A percentile compares a stretch with the other conserved stretches of the same genome.
These are phyloP conservation scores for Sorex fumeus DNA, from an alignment of 2,113 vertebrate species.

Conservation along the genomic window DNA sequence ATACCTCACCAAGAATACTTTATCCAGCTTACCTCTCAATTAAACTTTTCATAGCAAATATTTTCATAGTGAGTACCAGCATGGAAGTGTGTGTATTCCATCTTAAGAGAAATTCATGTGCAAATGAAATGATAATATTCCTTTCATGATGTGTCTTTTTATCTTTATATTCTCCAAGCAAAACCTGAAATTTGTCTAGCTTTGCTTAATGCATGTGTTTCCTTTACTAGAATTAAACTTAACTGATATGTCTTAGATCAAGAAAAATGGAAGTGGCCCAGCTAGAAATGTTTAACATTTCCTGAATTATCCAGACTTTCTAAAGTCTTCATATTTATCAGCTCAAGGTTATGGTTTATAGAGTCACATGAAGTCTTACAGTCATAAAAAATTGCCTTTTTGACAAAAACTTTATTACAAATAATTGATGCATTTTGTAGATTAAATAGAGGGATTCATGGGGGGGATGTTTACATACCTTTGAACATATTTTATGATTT, in stretches of 20 bases:
- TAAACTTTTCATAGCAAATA: not conserved
- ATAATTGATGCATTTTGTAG: slow-evolving; percentile 76
- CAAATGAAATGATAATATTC: not conserved
- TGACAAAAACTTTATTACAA: slow-evolving; percentile 72
- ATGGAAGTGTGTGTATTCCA: not conserved
- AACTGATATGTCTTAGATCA: slow-evolving; percentile 74
- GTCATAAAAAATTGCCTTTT: slow-evolving; percentile 78
- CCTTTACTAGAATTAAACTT: slow-evolving; percentile 22
- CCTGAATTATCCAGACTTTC: slow-evolving; percentile 60
- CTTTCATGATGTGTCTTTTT: slow-evolving; percentile 7
- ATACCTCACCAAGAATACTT: too few relatives aligned
- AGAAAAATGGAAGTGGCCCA: slow-evolving; percentile 63
- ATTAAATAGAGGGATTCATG: slow-evolving; percentile 80
- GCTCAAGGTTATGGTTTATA: slow-evolving; percentile 73
- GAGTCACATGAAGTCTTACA: slow-evolving; percentile 70
- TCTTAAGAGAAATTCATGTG: not conserved
- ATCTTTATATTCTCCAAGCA: slow-evolving; percentile 1
- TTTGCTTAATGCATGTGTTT: slow-evolving; percentile 19
- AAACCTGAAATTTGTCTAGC: not conserved
- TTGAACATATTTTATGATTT: not conserved
- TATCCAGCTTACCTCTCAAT: not conserved
- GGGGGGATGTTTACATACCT: slow-evolving; percentile 77
- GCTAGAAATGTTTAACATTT: slow-evolving; percentile 76
- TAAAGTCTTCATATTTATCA: not conserved
- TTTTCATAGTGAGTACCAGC: not conserved